Evolutionary conservation across 2,888 invertebrate species (phyloP), one percentile per base, ranked within the genome.

Genomic region (Vanessa cardui): DNA sequence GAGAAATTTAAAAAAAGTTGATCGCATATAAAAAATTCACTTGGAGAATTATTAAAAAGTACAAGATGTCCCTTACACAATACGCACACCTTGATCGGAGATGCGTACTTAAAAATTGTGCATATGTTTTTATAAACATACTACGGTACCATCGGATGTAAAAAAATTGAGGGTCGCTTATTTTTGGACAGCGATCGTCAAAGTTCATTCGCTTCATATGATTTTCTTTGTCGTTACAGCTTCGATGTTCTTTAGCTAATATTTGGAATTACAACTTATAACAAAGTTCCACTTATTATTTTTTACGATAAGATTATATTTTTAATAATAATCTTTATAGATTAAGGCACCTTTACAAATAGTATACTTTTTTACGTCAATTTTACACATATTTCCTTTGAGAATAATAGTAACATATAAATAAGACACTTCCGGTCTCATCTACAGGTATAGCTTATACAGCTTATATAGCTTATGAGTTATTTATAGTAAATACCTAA

Each of bases 91-190:
- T 91, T 92, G 92, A 83, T 82, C 78, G 81, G 83, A 85, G 89
- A 89, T 87, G 81, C 81, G 82, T 78, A 78, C 80, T 86, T 87
- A 92, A 92, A 92, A 92, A 92, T 91, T 92, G 90, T 87, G 92
- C 92, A 91, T 91, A 89, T 87, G 89, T 90, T 92, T 91, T 92
- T 90, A 86, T 87, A 91, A 89, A 91, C 90, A 82, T 70, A 82
- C 75, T 80, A 79, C 83, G 80, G 78, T 78, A 79, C 80, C 79
- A 80, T 81, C 74, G 78, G 83, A 81, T 81, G 77, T 75, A 71
- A 78, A 87, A 82, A 90, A 89, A 83, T 72, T 70, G 72, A 80
- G 84, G 90, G 81, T 75, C 73, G 74, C 56, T 70, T 67, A 74
- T 64, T 68, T 49, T 61, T 49, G 64, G 74, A 33, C 82, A 81